Evolutionary conservation across 2,888 invertebrate species (phyloP).

Genomic region (Amphiduros pacificus): DNA sequence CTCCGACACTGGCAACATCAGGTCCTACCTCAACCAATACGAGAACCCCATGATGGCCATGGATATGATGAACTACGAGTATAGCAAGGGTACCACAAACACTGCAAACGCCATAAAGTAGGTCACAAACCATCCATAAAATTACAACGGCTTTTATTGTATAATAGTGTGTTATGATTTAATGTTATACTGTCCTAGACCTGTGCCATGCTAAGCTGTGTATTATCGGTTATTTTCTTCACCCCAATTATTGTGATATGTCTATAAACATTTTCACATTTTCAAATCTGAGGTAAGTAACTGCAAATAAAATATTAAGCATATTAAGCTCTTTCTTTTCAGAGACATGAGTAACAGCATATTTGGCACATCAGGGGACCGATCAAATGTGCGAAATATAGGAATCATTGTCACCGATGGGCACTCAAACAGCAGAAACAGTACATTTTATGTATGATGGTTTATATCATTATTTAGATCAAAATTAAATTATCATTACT

Average conservation of each 20-base stretch:
- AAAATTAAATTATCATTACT: background rate
- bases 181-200: background rate
- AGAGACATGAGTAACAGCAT: no score
- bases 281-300: no score
- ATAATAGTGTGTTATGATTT: background rate
- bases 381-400: conserved; percentile 39
- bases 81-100: conserved; percentile 16
- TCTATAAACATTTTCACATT: no score
- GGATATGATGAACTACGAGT: conserved; percentile 22
- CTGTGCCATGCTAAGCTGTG: background rate
- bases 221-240: no score
- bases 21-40: conserved; percentile 24
- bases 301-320: no score
- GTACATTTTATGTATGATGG: no score
- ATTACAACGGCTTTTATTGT: background rate
- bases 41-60: conserved; percentile 2
- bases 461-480: no score
- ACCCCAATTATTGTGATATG: no score
- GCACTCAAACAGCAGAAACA: background rate
- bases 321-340: no score
- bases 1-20: conserved; percentile 14
- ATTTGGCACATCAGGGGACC: no score
- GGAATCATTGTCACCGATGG: conserved; percentile 41
- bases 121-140: background rate
- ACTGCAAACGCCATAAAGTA: conserved; percentile 11